phyloP scores from a whole-genome alignment of 1,140 invertebrate genomes.

The Drosophila equinoxialis region DNA sequence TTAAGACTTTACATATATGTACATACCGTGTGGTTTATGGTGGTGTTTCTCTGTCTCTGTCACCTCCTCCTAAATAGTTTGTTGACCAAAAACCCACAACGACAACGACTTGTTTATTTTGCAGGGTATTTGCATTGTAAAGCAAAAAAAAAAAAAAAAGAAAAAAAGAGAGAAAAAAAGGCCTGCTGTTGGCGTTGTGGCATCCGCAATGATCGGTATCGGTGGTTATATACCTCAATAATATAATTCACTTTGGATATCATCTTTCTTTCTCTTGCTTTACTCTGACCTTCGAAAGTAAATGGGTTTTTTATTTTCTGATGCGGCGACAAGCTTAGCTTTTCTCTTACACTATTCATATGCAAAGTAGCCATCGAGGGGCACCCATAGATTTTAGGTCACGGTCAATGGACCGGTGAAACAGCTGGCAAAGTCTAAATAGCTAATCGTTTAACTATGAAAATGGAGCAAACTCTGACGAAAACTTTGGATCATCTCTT shows the following conservation, averaged over 20 bases:
- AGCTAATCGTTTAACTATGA: slow-evolving; percentile 43
- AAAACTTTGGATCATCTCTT: slow-evolving; percentile 28
- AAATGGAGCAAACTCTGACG: slow-evolving; percentile 39
- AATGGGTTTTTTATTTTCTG: background rate
- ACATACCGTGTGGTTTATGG: slow-evolving; percentile 16
- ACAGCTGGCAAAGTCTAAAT: slow-evolving; percentile 20
- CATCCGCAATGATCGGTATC: slow-evolving; percentile 39
- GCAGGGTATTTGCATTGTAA: slow-evolving; percentile 27
- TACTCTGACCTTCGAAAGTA: slow-evolving; percentile 15
- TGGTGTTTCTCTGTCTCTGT: slow-evolving; percentile 9
- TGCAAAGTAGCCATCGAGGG: slow-evolving; percentile 52
- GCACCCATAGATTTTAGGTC: slow-evolving; percentile 61
- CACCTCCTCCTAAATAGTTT: slow-evolving; percentile 63
- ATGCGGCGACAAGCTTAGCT: slow-evolving; percentile 2
- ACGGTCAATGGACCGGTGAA: slow-evolving; percentile 73
- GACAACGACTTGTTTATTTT: slow-evolving; percentile 22
- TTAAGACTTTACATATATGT: slow-evolving; percentile 35
- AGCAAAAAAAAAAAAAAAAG: background rate
- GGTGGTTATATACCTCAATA: background rate
- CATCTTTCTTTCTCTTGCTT: slow-evolving; percentile 22
- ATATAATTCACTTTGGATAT: background rate
- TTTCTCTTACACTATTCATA: slow-evolving; percentile 60
- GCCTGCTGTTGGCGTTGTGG: background rate
- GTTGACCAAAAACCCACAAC: slow-evolving; percentile 67
- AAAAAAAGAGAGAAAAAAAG: background rate